Conservation (phyloP, 2,888 invertebrate genomes). For the Melinaea menophilus region DNA sequence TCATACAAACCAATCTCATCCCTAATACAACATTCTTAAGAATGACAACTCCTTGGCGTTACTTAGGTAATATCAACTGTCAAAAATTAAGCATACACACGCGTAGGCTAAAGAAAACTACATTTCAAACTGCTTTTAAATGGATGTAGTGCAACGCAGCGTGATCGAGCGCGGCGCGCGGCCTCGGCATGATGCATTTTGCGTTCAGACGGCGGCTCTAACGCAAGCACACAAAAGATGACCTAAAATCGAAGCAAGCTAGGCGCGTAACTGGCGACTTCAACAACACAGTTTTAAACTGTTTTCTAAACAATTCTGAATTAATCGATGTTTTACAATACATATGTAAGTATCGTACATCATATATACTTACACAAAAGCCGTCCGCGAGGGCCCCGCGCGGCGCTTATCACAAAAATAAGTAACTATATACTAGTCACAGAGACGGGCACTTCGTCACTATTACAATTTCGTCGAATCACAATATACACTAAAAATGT, state of each 20-base stretch:
- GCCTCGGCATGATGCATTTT: constrained; percentile 76
- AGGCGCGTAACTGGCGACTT: constrained; percentile 49
- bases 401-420: constrained; percentile 78
- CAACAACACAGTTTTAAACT: constrained; percentile 57
- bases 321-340: constrained; percentile 47
- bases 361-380: constrained; percentile 70
- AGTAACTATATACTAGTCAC: constrained; percentile 77
- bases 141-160: constrained; percentile 67
- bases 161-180: constrained; percentile 65
- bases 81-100: constrained; percentile 76
- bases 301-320: constrained; percentile 67
- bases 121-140: constrained; percentile 67
- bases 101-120: constrained; percentile 71
- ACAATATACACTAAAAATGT: constrained; percentile 40
- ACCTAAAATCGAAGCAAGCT: constrained; percentile 75
- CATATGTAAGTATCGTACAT: constrained; percentile 49
- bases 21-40: constrained; percentile 54
- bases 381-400: constrained; percentile 70
- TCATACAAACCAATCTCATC: constrained; percentile 58
- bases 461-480: constrained; percentile 55
- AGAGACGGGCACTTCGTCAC: constrained; percentile 73
- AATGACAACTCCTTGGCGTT: constrained; percentile 56
- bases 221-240: constrained; percentile 74
- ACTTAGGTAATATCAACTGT: constrained; percentile 73
- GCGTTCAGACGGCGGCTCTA: constrained; percentile 66